A percentile compares a stretch with the other conserved stretches of the same genome.
Conservation (phyloP, 2,888 invertebrate species). For the Achlya flavicornis region DNA sequence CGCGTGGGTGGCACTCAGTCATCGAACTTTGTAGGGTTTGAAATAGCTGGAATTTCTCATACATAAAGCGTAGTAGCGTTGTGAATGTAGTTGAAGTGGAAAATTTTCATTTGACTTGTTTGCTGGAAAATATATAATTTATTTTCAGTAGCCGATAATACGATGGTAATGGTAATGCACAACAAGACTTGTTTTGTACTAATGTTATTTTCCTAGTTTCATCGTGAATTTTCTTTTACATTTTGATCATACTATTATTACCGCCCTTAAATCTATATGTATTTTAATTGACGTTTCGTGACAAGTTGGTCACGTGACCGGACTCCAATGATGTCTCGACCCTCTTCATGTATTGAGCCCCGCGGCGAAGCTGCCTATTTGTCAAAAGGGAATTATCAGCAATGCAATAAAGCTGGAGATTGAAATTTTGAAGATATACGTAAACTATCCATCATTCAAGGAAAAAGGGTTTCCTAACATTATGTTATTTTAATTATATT, state of each 20-base stretch:
- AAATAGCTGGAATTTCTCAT: constrained; percentile 28
- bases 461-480: no score
- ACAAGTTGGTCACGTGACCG: constrained; percentile 51
- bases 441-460: background rate
- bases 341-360: constrained; percentile 20
- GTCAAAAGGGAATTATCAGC: constrained; percentile 16
- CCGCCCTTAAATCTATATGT: constrained; percentile 33
- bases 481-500: no score
- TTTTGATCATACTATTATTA: constrained; percentile 15
- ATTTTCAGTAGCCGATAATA: background rate
- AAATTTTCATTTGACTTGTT: background rate
- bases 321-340: constrained; percentile 24
- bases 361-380: constrained; percentile 24
- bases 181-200: background rate
- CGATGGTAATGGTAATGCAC: background rate
- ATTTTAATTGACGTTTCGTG: constrained; percentile 39
- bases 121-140: background rate
- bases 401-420: background rate
- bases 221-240: no score
- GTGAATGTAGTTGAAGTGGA: constrained; percentile 15
- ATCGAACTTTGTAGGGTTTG: constrained; percentile 42
- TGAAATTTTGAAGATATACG: background rate
- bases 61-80: constrained; percentile 6
- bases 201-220: background rate
- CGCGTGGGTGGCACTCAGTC: constrained; percentile 43